Evolutionary conservation across 2,888 invertebrate species (phyloP), one percentile per base, ranked within the genome.

Genomic region (Smittia aterrima): DNA sequence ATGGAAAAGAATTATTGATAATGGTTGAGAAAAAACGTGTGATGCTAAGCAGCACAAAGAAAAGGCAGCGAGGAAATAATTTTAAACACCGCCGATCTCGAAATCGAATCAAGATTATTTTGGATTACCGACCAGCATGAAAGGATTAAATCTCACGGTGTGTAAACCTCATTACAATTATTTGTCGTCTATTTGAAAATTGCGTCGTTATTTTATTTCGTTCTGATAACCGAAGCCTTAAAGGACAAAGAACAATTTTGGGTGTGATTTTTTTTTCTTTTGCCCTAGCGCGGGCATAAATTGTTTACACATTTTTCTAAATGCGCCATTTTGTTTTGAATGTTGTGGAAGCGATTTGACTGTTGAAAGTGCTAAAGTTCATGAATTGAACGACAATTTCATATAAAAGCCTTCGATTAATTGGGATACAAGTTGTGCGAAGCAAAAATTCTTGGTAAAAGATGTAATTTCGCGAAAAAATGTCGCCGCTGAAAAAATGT

Each of bases 311-410:
- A 72, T 72, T 72, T 72, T 54, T 54, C 18, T 18, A 66, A 71
- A 72, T 62, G 62, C 72, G 72, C 72, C 72, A 72, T 72, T 72
- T 72, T 72, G 72, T 72, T 72, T 72, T 72, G 40, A 58, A 72
- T 18, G 38, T 1, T 53, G 38, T 54, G 62, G 41, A 70, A 62
- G 53, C 16, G 27, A 70, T 70, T 70, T 16, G 6, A 72, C 7
- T 6, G 20, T 4, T 18, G 18, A 62, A 62, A 27, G 70, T 70
- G 72, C 18, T 40, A 62, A 72, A 72, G 16, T 64, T 64, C 27
- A 47, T 16, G 47, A 47, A 4, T n/a, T 2, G 11, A 47, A 47
- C 13, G 13, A n/a, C 16, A 11, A 47, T 6, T 6, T 32, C 4
- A 3, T 3, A 32, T 3, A 3, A 9, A 32, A 32, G 32, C 32